Evolutionary conservation across 2,113 vertebrate species (phyloP).

Genomic region (Forbesichthys papilliferus): DNA sequence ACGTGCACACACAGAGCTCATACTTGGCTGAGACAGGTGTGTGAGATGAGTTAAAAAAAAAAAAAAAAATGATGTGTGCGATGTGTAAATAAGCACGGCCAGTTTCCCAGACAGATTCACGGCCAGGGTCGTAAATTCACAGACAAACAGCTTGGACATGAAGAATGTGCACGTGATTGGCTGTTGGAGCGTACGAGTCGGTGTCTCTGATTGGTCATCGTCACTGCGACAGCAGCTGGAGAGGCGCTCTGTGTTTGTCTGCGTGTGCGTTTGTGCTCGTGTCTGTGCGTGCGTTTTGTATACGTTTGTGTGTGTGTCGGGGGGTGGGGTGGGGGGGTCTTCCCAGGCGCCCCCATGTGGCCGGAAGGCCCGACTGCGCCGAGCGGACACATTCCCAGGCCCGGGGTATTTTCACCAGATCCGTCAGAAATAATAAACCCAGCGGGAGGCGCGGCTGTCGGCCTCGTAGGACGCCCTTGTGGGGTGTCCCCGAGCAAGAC

Average conservation of each 20-base stretch:
- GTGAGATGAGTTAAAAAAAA: neutral
- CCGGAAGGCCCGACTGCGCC: neutral
- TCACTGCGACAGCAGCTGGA: conserved; percentile 54
- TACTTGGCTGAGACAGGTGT: neutral
- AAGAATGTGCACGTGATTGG: conserved; percentile 5
- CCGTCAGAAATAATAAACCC: conserved; percentile 53
- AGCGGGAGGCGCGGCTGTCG: conserved; percentile 7
- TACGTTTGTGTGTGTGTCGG: neutral
- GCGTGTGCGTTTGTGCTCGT: neutral
- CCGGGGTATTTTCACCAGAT: conserved; percentile 55
- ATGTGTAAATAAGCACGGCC: conserved; percentile 27
- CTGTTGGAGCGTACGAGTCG: neutral
- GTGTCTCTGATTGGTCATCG: conserved; percentile 1
- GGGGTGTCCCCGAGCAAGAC: conserved; percentile 59
- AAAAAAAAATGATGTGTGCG: neutral
- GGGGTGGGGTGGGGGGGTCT: neutral
- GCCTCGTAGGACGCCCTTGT: conserved; percentile 16
- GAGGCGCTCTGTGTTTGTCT: conserved; percentile 30
- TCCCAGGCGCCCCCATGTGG: conserved; percentile 9
- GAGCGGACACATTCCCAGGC: conserved; percentile 21
- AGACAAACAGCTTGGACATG: conserved; percentile 34
- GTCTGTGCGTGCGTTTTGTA: neutral
- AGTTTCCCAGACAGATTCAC: conserved; percentile 5
- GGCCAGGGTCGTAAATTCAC: conserved; percentile 27
- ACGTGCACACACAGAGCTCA: neutral